Evolutionary conservation across 2,888 invertebrate species (phyloP).

Genomic region (Chaetogeoica ovagalla): DNA sequence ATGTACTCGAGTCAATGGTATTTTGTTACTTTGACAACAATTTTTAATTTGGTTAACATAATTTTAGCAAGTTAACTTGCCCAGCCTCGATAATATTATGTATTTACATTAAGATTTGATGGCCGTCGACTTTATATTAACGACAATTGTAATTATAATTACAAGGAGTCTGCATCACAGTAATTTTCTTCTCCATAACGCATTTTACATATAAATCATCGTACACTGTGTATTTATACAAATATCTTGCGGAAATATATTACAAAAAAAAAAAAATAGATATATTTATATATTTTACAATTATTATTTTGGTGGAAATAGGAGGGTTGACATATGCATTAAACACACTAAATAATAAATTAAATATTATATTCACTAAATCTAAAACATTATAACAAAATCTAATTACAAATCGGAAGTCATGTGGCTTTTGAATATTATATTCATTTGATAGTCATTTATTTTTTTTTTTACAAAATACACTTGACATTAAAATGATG

Average conservation of each 20-base stretch:
- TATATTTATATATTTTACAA: slow-evolving; percentile 6
- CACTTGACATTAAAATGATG: neutral
- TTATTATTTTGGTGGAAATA: neutral
- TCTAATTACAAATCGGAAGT: neutral
- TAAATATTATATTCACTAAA: slow-evolving; percentile 16
- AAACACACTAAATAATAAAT: slow-evolving; percentile 15
- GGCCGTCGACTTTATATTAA: slow-evolving; percentile 19
- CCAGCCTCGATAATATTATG: neutral
- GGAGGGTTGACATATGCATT: neutral
- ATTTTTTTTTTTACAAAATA: neutral
- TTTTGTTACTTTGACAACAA: too few species aligned
- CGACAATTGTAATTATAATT: neutral
- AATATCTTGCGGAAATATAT: too few species aligned
- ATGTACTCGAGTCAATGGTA: too few species aligned
- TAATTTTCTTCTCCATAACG: neutral
- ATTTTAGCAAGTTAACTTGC: too few species aligned
- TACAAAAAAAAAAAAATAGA: neutral
- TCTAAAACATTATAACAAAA: neutral
- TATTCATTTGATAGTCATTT: too few species aligned
- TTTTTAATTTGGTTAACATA: too few species aligned
- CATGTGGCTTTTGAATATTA: slow-evolving; percentile 5
- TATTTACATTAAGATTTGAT: slow-evolving; percentile 35
- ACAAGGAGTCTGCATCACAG: neutral
- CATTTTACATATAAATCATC: slow-evolving; percentile 12
- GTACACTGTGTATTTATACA: neutral